phyloP scores from a whole-genome alignment of 2,113 vertebrate species.

The Atrichornis clamosus region DNA sequence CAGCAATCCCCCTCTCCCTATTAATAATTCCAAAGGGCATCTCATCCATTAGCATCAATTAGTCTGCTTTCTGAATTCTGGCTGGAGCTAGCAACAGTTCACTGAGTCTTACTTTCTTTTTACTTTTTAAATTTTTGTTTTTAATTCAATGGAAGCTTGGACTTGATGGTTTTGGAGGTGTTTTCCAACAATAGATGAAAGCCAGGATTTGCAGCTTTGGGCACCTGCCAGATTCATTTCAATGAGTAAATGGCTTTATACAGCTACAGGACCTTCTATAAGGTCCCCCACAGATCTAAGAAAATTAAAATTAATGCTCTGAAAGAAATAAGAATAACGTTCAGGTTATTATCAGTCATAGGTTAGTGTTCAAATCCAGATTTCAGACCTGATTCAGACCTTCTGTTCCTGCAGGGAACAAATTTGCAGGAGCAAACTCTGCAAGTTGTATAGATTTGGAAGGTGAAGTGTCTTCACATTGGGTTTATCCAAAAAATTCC shows the following conservation, averaged over 20 bases:
- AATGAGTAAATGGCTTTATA: neutral
- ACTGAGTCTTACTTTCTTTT: neutral
- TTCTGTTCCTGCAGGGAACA: neutral
- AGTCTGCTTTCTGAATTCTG: constrained; percentile 44
- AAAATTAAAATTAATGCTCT: neutral
- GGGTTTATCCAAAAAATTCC: neutral
- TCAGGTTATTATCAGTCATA: neutral
- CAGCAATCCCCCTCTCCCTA: constrained; percentile 52
- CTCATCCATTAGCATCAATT: constrained; percentile 47
- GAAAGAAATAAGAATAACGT: neutral
- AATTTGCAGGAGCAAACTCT: neutral
- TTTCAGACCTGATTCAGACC: neutral
- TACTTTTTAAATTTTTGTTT: neutral
- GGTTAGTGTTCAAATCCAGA: neutral
- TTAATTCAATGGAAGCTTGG: neutral
- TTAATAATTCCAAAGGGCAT: constrained; percentile 69
- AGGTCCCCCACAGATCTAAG: neutral
- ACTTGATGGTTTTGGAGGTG: neutral
- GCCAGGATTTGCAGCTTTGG: neutral
- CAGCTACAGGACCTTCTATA: neutral
- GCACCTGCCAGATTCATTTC: neutral
- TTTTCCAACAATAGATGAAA: neutral
- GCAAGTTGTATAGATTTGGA: neutral
- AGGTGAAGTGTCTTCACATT: neutral
- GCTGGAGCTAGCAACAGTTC: constrained; percentile 38